Evolutionary conservation across 2,888 invertebrate species (phyloP).

Genomic region (Prosopocoilus inquinatus): DNA sequence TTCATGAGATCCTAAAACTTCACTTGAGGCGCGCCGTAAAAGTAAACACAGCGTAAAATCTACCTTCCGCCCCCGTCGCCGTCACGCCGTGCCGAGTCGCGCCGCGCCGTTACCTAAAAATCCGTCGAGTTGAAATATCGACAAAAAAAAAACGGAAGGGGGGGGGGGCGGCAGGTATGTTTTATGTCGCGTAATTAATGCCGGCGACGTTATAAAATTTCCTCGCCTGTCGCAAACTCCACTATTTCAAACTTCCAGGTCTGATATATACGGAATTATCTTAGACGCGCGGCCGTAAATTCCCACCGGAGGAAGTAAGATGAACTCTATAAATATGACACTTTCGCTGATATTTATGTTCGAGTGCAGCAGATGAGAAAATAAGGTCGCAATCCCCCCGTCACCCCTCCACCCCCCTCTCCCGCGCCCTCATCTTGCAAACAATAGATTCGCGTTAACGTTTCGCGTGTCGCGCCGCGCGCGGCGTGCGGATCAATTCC

Average conservation of each 20-base stretch:
- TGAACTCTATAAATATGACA: conserved; percentile 22
- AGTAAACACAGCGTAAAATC: too few species aligned
- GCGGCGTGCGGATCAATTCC: conserved; percentile 3
- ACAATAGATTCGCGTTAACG: conserved; percentile 15
- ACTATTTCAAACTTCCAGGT: conserved; percentile 2
- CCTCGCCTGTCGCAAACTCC: background rate
- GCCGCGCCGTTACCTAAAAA: too few species aligned
- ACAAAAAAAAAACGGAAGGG: too few species aligned
- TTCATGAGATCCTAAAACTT: too few species aligned
- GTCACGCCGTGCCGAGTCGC: too few species aligned
- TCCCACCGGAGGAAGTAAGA: conserved; percentile 17
- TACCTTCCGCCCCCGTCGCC: too few species aligned
- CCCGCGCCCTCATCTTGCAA: background rate
- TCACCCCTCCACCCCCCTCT: background rate
- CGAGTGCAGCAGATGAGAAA: conserved; percentile 11
- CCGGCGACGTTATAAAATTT: too few species aligned
- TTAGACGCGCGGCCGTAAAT: conserved; percentile 16
- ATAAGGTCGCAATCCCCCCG: conserved; percentile 10
- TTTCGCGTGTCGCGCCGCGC: background rate
- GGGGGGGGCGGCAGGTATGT: too few species aligned
- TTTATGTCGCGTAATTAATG: too few species aligned
- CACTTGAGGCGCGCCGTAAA: too few species aligned
- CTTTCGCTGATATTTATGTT: conserved; percentile 18
- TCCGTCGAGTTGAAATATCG: too few species aligned
- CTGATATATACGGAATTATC: conserved; percentile 17